Evolutionary conservation across 2,113 vertebrate species (phyloP).

Genomic region (Brachyistius frenatus): DNA sequence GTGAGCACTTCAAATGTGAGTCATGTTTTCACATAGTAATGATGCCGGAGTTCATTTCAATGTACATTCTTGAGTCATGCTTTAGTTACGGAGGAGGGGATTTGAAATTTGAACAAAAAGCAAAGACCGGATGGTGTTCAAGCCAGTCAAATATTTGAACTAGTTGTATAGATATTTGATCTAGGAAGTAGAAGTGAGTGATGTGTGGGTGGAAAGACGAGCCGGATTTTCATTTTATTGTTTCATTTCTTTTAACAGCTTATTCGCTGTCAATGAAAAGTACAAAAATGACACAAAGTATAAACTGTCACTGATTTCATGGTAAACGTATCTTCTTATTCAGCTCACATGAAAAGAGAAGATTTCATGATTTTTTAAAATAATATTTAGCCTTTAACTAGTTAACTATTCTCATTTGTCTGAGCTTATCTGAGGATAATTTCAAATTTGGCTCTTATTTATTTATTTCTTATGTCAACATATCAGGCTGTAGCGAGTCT

Average conservation of each 20-base stretch:
- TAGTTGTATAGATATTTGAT: conserved; percentile 63
- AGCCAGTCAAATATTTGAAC: conserved; percentile 67
- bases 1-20: conserved; percentile 63
- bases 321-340: not conserved
- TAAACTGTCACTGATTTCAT: conserved; percentile 23
- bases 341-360: not conserved
- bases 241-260: conserved; percentile 39
- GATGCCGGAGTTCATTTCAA: conserved; percentile 60
- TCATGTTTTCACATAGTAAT: conserved; percentile 68
- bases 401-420: conserved; percentile 12
- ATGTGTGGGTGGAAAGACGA: conserved; percentile 46
- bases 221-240: conserved; percentile 23
- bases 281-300: conserved; percentile 27
- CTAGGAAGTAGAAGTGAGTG: conserved; percentile 34
- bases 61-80: conserved; percentile 63
- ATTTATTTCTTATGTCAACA: not conserved
- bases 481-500: conserved; percentile 29
- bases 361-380: not conserved
- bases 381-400: conserved; percentile 3
- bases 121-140: conserved; percentile 16
- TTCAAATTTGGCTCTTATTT: conserved; percentile 10
- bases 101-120: conserved; percentile 59
- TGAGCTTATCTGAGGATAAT: conserved; percentile 35
- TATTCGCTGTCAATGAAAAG: conserved; percentile 10
- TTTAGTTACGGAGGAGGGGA: conserved; percentile 47